Percentiles rank a stretch among this genome's conserved stretches.
phyloP scores from a whole-genome alignment of 1,140 invertebrate species.

The Tyrophagus putrescentiae region DNA sequence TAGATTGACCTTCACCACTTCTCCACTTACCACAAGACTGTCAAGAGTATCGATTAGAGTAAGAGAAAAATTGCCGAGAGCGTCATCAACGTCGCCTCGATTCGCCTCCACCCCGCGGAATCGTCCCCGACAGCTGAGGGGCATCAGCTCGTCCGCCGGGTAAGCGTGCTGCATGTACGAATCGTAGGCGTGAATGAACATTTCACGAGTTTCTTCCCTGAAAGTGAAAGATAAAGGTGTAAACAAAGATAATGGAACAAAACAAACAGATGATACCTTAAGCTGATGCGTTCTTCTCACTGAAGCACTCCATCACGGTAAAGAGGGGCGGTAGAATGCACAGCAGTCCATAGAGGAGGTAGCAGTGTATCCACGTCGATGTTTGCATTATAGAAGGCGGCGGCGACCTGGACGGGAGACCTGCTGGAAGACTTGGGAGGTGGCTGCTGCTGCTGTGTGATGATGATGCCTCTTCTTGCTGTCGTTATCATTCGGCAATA shows the following conservation, averaged over 20 bases:
- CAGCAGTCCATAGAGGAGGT: background rate
- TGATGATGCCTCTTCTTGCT: too few relatives aligned
- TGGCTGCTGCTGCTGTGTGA: too few relatives aligned
- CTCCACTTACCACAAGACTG: constrained; percentile 59
- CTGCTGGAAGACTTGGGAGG: too few relatives aligned
- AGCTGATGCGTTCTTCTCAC: background rate
- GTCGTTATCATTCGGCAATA: too few relatives aligned
- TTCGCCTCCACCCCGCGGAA: constrained; percentile 59
- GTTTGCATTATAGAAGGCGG: too few relatives aligned
- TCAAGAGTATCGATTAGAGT: constrained; percentile 88
- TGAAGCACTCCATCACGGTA: background rate
- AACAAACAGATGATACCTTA: constrained; percentile 4
- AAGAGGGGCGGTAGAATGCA: background rate
- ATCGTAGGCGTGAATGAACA: constrained; percentile 91
- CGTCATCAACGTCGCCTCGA: constrained; percentile 88
- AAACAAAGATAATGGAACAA: background rate
- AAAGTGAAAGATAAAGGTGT: constrained; percentile 18
- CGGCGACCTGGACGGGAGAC: too few relatives aligned
- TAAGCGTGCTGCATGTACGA: constrained; percentile 95
- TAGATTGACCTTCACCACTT: constrained; percentile 2
- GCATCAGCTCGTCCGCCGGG: constrained; percentile 96
- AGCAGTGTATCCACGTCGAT: too few relatives aligned
- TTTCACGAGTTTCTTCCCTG: constrained; percentile 58
- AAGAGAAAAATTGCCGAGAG: constrained; percentile 88
- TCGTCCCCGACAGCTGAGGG: constrained; percentile 79